Evolutionary conservation across 2,888 invertebrate genomes (phyloP), one percentile per base, ranked within the genome.

Genomic region (Carabus problematicus): DNA sequence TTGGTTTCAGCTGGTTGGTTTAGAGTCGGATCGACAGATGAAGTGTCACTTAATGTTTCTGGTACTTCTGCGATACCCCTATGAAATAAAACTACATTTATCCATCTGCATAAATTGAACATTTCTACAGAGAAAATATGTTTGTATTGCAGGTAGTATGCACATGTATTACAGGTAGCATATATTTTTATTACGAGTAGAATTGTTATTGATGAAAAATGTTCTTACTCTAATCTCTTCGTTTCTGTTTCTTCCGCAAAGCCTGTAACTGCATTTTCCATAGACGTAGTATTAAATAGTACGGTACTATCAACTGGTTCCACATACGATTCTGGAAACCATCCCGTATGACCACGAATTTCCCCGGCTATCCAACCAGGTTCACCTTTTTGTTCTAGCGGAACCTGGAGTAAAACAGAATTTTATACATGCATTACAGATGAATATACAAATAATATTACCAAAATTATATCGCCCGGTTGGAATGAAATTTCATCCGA

Each of bases 301-400:
- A 79, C 79, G 18, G 78, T 76, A 8, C 80, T 81, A 72, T 82
- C 89, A 8, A 92, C 83, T 45, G 90, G 90, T 77, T 95, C 95
- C 12, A 95, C 97, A 79, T 98, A 98, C 0, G 95, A 93, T 80
- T 97, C 95, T 0, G 98, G 98, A 84, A 98, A 98, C 96, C 97
- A 97, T 1, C 98, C 98, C 0, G 92, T 91, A 72, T 92, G 91
- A 2, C 96, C 97, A 77, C 93, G 87, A 40, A 95, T 90, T 76
- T 93, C 92, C 0, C 98, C 98, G 73, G 95, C 94, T 75, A 94
- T 84, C 97, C 98, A 99, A n/a, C 98, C 98, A 0, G 97, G 97
- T 79, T 98, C 98, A 0, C 95, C 93, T 74, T 91, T 92, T 76
- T 94, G 94, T 67, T 93, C 87, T 3, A 88, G 85, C 2, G 92